phyloP scores from a whole-genome alignment of 2,888 invertebrate species.

The Venusia cambrica region DNA sequence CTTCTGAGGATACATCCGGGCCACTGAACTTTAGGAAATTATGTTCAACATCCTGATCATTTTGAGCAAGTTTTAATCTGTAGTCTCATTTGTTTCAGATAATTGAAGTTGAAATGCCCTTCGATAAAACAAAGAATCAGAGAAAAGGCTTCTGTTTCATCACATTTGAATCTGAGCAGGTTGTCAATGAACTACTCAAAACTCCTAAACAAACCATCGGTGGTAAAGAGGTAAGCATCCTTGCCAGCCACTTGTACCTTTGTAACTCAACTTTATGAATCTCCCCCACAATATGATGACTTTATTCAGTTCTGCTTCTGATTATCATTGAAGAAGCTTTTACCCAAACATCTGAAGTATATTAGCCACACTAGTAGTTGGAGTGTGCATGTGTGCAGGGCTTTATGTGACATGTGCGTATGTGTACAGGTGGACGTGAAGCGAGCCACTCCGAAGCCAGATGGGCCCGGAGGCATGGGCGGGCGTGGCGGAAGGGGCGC shows the following conservation, averaged over 20 bases:
- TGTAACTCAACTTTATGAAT: too few relatives aligned
- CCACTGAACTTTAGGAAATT: slow-evolving; percentile 68
- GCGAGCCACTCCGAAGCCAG: slow-evolving; percentile 95
- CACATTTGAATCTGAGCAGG: slow-evolving; percentile 97
- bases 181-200: slow-evolving; percentile 94
- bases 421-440: slow-evolving; percentile 91
- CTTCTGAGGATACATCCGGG: slow-evolving; percentile 69
- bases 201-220: slow-evolving; percentile 96
- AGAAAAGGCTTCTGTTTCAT: slow-evolving; percentile 98
- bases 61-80: too few relatives aligned
- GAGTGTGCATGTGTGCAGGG: not conserved
- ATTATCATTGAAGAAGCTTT: slow-evolving; percentile 22
- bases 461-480: slow-evolving; percentile 85
- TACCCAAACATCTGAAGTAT: slow-evolving; percentile 20
- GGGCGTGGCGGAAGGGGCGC: slow-evolving; percentile 84
- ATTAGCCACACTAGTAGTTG: not conserved
- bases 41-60: too few relatives aligned
- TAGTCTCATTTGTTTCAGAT: slow-evolving; percentile 82
- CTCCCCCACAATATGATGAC: slow-evolving; percentile 21
- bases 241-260: too few relatives aligned
- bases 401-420: not conserved
- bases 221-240: slow-evolving; percentile 90
- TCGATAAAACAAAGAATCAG: slow-evolving; percentile 97
- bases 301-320: slow-evolving; percentile 32
- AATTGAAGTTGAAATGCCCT: slow-evolving; percentile 97